Conservation (phyloP, 1,140 invertebrate genomes). For the Protaetia brevitarsis region DNA sequence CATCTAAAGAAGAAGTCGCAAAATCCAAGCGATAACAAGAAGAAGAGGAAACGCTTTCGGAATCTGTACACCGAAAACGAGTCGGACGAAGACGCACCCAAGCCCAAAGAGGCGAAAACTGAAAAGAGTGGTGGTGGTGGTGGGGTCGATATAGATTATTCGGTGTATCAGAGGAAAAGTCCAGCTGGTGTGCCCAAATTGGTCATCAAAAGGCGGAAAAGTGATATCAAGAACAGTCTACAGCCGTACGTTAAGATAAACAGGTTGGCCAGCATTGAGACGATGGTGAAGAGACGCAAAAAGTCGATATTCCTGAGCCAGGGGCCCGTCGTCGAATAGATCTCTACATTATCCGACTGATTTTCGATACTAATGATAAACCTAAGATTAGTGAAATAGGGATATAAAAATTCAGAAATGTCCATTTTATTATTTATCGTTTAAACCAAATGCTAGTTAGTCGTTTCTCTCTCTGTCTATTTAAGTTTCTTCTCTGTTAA, state of each 20-base stretch:
- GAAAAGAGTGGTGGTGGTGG: not conserved
- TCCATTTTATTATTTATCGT: not conserved
- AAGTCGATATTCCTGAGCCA: not conserved
- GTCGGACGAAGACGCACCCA: not conserved
- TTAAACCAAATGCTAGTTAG: too few relatives aligned
- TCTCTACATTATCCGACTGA: slow-evolving; percentile 4
- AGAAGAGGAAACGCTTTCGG: not conserved
- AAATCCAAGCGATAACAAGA: not conserved
- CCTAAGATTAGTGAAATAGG: not conserved
- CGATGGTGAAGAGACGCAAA: not conserved
- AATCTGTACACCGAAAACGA: slow-evolving; percentile 14
- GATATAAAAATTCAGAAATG: not conserved
- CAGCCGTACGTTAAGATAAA: not conserved
- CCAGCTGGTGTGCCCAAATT: slow-evolving; percentile 14
- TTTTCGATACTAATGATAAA: too few relatives aligned
- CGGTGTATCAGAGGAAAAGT: slow-evolving; percentile 1
- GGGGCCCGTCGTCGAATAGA: not conserved
- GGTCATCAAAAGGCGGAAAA: not conserved
- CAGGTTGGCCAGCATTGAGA: not conserved
- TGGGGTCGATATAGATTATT: not conserved
- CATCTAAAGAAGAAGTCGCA: not conserved
- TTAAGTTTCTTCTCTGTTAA: too few relatives aligned
- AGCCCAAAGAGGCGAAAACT: not conserved
- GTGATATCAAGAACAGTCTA: not conserved
- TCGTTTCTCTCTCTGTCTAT: too few relatives aligned